These are phyloP conservation scores for Tragelaphus scriptus DNA, from an alignment of 2,113 vertebrate genomes.

Conservation along the genomic window DNA sequence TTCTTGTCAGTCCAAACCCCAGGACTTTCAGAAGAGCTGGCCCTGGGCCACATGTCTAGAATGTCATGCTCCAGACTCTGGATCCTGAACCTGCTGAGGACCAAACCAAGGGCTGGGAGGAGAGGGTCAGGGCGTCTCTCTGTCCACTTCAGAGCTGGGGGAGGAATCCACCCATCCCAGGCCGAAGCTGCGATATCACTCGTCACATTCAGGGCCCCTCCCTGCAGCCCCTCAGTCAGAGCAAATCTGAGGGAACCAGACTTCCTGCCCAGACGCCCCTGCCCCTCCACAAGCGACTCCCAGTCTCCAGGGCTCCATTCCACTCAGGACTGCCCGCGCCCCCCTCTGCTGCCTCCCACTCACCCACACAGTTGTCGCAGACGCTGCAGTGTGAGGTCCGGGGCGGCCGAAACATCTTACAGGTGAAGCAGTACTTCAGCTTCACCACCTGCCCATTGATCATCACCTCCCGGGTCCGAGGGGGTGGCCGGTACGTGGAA, in stretches of 20 bases:
- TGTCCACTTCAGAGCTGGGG: not conserved
- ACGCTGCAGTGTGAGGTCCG: constrained; percentile 97
- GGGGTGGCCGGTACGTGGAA: constrained; percentile 91
- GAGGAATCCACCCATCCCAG: not conserved
- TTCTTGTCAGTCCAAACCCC: not conserved
- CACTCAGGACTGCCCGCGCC: not conserved
- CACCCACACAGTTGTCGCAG: constrained; percentile 98
- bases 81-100: not conserved
- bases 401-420: constrained; percentile 96
- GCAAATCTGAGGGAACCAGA: not conserved
- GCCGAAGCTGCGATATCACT: not conserved
- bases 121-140: not conserved
- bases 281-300: fast-evolving
- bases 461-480: constrained; percentile 93
- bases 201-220: not conserved
- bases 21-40: not conserved
- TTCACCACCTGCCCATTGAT: constrained; percentile 95
- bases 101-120: not conserved
- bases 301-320: not conserved
- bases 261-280: not conserved
- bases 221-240: not conserved
- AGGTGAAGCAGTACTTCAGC: constrained; percentile 98
- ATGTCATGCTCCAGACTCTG: not conserved
- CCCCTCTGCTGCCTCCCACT: not conserved
- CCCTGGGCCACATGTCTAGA: not conserved